Conservation (phyloP, 1,140 invertebrate genomes). For the Drosophila ogumai region DNA sequence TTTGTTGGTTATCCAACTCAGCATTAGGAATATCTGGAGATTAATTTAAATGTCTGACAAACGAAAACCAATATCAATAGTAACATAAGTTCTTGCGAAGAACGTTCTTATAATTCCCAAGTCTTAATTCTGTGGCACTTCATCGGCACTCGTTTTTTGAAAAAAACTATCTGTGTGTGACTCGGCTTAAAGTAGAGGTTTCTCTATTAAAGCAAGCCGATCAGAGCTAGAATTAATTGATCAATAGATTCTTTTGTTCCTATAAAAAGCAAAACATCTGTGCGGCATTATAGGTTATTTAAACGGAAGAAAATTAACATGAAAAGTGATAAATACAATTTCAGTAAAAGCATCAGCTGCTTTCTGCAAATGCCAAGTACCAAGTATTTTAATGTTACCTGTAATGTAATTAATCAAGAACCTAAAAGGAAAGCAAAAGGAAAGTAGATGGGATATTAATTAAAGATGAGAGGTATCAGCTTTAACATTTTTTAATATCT, state of each 20-base stretch:
- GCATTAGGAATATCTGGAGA: neutral
- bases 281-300: neutral
- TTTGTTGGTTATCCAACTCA: neutral
- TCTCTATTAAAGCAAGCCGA: neutral
- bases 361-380: neutral
- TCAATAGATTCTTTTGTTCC: neutral
- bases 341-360: neutral
- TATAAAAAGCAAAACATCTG: slow-evolving; percentile 1
- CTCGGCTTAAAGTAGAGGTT: neutral
- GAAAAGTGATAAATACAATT: neutral
- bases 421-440: too few species aligned
- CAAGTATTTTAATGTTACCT: neutral
- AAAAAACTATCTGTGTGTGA: too few species aligned
- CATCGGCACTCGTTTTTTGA: too few species aligned
- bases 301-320: neutral
- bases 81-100: neutral
- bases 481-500: neutral
- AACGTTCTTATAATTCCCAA: neutral
- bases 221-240: neutral
- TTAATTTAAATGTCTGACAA: neutral
- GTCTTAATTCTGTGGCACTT: neutral
- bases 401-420: too few species aligned
- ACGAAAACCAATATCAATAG: neutral
- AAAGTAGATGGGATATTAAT: too few species aligned
- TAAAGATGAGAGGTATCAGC: neutral